A percentile compares a stretch with the other conserved stretches of the same genome.
Conservation (phyloP, 2,113 vertebrate genomes). For the Seriola rivoliana region DNA sequence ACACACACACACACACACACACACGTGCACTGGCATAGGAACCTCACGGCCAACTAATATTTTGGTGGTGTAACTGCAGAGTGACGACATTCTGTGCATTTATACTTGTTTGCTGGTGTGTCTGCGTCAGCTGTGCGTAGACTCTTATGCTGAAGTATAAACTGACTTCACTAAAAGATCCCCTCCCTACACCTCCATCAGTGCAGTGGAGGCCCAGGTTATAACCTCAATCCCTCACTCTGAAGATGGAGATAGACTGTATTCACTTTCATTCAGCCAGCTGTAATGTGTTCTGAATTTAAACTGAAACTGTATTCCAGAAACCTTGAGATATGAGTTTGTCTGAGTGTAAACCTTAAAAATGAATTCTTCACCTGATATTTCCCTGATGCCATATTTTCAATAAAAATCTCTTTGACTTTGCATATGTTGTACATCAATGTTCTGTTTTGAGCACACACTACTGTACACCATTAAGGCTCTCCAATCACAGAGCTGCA, state of each 20-base stretch:
- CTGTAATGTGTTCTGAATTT: constrained; percentile 53
- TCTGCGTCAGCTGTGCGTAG: too few relatives aligned
- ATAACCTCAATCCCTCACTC: constrained; percentile 73
- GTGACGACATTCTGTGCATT: too few relatives aligned
- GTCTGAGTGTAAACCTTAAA: constrained; percentile 41
- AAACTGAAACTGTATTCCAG: constrained; percentile 47
- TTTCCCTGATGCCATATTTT: constrained; percentile 8
- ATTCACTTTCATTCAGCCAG: constrained; percentile 58
- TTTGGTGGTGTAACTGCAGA: too few relatives aligned
- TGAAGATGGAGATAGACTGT: constrained; percentile 56
- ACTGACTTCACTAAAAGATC: constrained; percentile 28
- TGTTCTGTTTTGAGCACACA: constrained; percentile 22
- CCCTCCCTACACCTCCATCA: not conserved
- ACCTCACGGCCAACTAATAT: too few relatives aligned
- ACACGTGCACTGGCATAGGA: too few relatives aligned
- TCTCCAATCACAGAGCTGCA: constrained; percentile 40
- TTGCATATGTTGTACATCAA: not conserved
- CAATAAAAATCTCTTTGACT: constrained; percentile 1
- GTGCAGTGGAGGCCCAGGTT: constrained; percentile 57
- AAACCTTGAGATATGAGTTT: constrained; percentile 40
- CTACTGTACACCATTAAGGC: not conserved
- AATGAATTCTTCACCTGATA: constrained; percentile 8
- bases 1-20: too few relatives aligned
- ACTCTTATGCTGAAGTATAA: too few relatives aligned
- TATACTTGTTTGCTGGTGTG: too few relatives aligned